Conservation (phyloP, 2,113 vertebrate genomes). For the Monopterus albus region DNA sequence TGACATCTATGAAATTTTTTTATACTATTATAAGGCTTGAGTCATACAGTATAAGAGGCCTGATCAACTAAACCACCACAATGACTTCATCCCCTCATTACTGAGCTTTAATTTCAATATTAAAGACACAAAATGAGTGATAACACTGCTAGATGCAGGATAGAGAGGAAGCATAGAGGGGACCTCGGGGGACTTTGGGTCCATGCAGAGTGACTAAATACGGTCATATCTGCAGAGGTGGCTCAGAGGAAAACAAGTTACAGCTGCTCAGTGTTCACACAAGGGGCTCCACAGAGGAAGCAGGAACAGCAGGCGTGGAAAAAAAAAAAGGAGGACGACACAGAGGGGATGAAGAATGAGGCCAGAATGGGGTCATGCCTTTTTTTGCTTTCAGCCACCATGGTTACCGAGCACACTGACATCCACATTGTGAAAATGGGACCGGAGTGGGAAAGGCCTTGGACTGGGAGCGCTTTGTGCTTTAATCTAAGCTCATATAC, state of each 20-base stretch:
- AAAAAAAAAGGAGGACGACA: slow-evolving; percentile 51
- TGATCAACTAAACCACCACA: background rate
- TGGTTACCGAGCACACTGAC: slow-evolving; percentile 40
- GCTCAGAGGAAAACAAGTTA: slow-evolving; percentile 64
- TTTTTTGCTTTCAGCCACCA: slow-evolving; percentile 51
- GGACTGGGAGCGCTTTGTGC: slow-evolving; percentile 9
- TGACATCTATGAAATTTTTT: background rate
- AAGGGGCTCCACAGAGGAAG: slow-evolving; percentile 69
- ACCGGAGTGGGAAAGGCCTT: background rate
- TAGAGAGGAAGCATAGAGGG: slow-evolving; percentile 13
- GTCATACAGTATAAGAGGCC: too few species aligned
- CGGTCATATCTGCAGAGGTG: slow-evolving; percentile 64
- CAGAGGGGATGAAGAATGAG: slow-evolving; percentile 31
- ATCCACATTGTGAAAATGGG: slow-evolving; percentile 20
- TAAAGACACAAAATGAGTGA: slow-evolving; percentile 12
- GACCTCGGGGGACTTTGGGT: slow-evolving; percentile 31
- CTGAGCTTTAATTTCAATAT: slow-evolving; percentile 2
- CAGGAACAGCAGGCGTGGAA: slow-evolving; percentile 44
- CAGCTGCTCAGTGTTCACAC: slow-evolving; percentile 72
- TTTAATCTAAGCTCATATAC: background rate
- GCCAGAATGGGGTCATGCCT: slow-evolving; percentile 71
- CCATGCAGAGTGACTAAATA: slow-evolving; percentile 61
- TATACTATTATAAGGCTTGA: background rate
- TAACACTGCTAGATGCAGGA: slow-evolving; percentile 3
- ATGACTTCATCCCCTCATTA: slow-evolving; percentile 10